A percentile compares a stretch with the other conserved stretches of the same genome.
phyloP scores from a whole-genome alignment of 2,113 vertebrate species.

The Cryptotis parvus region DNA sequence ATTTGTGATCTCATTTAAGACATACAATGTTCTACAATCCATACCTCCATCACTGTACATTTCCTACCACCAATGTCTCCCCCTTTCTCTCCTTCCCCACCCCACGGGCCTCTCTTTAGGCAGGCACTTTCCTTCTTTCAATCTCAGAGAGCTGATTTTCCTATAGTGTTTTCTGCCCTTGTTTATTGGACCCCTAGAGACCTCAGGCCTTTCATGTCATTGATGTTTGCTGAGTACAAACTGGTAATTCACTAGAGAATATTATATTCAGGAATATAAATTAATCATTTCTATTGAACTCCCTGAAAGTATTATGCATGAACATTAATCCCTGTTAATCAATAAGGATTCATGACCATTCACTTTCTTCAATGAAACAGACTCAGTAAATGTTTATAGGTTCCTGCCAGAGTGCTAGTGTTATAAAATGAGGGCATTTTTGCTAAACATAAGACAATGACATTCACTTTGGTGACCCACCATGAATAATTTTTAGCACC shows the following conservation, averaged over 20 bases:
- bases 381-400: neutral
- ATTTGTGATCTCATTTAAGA: too few species aligned
- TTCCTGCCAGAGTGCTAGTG: neutral
- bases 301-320: slow-evolving; percentile 22
- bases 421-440: neutral
- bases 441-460: neutral
- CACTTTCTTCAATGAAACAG: neutral
- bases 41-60: too few species aligned
- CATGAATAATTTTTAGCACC: neutral
- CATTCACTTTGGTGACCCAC: slow-evolving; percentile 44
- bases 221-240: slow-evolving; percentile 17
- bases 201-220: neutral
- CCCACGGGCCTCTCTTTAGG: too few species aligned
- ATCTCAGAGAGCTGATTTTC: too few species aligned
- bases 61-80: too few species aligned
- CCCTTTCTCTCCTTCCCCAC: too few species aligned
- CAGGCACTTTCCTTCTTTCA: too few species aligned
- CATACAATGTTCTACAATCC: too few species aligned
- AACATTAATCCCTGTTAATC: slow-evolving; percentile 51
- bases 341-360: neutral
- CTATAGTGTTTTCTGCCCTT: neutral
- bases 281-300: neutral
- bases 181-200: neutral
- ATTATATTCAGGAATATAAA: neutral
- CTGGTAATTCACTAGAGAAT: neutral